Percentiles rank a stretch among this genome's conserved stretches.
phyloP scores from a whole-genome alignment of 2,888 invertebrate genomes.

The Pantelozetes paolii region DNA sequence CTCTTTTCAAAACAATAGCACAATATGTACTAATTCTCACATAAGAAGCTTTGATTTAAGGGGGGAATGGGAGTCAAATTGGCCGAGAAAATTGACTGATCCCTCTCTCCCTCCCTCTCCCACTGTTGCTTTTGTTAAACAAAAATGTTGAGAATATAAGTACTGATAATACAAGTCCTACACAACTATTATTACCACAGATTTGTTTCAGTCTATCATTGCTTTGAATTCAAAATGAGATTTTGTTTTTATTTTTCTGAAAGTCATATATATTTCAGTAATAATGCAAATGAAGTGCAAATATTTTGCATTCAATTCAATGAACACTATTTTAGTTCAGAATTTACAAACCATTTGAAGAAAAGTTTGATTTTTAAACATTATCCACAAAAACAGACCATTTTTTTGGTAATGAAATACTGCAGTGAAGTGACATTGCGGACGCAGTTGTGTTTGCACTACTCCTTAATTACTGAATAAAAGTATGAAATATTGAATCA shows the following conservation, averaged over 20 bases:
- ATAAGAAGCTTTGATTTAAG: not conserved
- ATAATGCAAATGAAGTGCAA: not conserved
- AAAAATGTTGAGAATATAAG: not conserved
- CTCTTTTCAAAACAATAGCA: not conserved
- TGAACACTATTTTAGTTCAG: not conserved
- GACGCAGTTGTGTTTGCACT: not conserved
- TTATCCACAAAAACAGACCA: not conserved
- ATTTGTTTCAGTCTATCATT: conserved; percentile 13
- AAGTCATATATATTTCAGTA: not conserved
- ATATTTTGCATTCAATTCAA: not conserved
- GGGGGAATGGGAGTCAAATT: conserved; percentile 24
- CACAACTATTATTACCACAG: conserved; percentile 10
- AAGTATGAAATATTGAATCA: not conserved
- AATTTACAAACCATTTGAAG: not conserved
- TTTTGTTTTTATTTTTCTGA: not conserved
- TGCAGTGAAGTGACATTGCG: not conserved
- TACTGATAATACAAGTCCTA: not conserved
- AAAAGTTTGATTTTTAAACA: not conserved
- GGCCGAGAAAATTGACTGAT: conserved; percentile 21
- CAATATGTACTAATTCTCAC: not conserved
- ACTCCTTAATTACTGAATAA: not conserved
- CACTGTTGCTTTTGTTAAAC: not conserved
- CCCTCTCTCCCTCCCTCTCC: not conserved
- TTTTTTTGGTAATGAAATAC: conserved; percentile 5
- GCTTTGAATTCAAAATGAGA: not conserved